Evolutionary conservation across 2,113 vertebrate genomes (phyloP).

Genomic region (Amazona vittata): DNA sequence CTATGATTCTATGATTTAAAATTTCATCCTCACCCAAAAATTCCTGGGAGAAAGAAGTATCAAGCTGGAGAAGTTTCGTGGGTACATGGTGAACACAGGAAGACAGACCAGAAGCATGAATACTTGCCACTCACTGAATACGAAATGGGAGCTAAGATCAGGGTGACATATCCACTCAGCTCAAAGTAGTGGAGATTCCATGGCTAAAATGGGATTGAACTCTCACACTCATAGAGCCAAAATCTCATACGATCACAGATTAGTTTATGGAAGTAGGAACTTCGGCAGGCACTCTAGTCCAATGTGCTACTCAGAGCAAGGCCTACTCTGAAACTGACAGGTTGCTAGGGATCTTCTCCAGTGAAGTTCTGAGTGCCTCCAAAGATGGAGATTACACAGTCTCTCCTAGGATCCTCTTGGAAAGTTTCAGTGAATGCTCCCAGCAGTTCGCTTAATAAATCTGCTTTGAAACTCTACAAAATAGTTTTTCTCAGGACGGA

Average conservation of each 20-base stretch:
- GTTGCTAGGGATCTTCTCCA: background rate
- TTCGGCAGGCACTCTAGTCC: background rate
- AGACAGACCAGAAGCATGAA: background rate
- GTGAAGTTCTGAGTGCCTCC: background rate
- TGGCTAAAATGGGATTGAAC: background rate
- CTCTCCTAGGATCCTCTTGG: background rate
- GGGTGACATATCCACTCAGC: background rate
- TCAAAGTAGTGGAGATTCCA: background rate
- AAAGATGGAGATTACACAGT: background rate
- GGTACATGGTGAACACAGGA: background rate
- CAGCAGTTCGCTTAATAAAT: background rate
- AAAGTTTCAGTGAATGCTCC: background rate
- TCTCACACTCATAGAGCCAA: background rate
- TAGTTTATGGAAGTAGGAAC: background rate
- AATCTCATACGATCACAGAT: background rate
- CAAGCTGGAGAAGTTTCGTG: background rate
- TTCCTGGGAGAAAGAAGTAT: background rate
- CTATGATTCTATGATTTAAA: too few species aligned
- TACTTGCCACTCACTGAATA: background rate
- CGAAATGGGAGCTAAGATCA: background rate
- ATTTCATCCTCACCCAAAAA: background rate
- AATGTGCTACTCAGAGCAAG: accelerated
- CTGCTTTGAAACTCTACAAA: background rate
- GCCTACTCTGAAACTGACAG: background rate
- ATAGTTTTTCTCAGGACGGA: background rate